Base-by-base conservation (phyloP, 2,113 vertebrate species). In the Bungarus multicinctus region DNA sequence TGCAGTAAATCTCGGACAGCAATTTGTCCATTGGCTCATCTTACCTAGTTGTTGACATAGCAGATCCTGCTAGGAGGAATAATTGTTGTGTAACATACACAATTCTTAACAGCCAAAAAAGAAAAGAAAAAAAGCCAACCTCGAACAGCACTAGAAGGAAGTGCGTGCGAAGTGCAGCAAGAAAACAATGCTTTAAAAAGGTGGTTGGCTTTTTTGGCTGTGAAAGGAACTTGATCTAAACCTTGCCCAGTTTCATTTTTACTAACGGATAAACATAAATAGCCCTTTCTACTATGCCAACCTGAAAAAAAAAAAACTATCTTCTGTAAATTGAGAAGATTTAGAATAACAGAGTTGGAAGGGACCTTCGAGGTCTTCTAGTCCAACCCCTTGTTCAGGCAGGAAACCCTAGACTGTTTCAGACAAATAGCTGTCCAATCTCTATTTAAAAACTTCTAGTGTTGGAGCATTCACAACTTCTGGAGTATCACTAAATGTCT, bases 31-130 rank as follows among this genome's bases (percentile, higher is more conserved):
- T 81, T 81, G 74, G 34, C 74, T 7, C 3, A 18, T 87, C 85
- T 85, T 92, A 90, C 91, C 93, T 92, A 27, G 52, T 20, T 81
- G 89, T 94, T 45, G 50, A 47, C 25, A 53, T 5, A 53, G 53
- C 85, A 16, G 54, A 11, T 43, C 87, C 58, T 22, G 58, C 57
- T 12, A 25, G 30, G 16, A 5, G 34, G 74, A 18, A 7, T 3
- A 4, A 10, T 8, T 30, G 60, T 20, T 74, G 34, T 20, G 8
- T 45, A 25, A 39, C 2, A 8, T 3, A 11, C 34, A 57, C n/a
- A 27, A 16, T 10, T 18, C 14, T n/a, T 16, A n/a, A 23, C 8
- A 39, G 69, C 30, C 54, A 11, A 50, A 10, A 90, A 43, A 60
- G n/a, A 30, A 27, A 10, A 9, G 0, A 27, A 12, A 3, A 9